Percentiles rank a stretch among this genome's conserved stretches.
Conservation (phyloP, 1,140 invertebrate genomes). For the Mizuhopecten yessoensis region DNA sequence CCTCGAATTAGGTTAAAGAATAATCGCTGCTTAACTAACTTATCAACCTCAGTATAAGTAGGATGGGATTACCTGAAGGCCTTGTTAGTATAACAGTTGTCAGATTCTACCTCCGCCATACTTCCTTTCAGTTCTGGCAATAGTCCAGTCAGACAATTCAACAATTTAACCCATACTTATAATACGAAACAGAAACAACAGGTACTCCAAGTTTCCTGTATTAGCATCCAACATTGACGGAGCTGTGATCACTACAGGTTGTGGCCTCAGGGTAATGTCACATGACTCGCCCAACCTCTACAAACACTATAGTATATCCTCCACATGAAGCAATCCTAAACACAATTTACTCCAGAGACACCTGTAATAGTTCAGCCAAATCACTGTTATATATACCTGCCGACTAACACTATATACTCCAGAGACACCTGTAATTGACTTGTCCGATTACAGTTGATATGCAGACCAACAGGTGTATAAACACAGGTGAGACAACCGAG, state of each 20-base stretch:
- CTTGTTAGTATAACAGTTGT: conserved; percentile 20
- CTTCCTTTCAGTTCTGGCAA: neutral
- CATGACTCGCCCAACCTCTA: neutral
- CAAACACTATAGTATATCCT: neutral
- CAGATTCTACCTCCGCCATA: neutral
- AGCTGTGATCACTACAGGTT: neutral
- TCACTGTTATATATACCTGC: no score
- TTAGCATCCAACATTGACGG: neutral
- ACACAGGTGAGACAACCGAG: neutral
- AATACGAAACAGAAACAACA: neutral
- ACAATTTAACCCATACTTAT: conserved; percentile 35
- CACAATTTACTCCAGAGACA: neutral
- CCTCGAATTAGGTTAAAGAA: no score
- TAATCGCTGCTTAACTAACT: no score
- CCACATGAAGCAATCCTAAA: neutral
- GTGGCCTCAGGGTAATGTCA: neutral
- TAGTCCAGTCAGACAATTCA: neutral
- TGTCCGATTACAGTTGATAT: no score
- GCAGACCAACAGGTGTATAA: neutral
- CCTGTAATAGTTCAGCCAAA: neutral
- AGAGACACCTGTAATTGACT: no score
- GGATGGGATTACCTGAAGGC: neutral
- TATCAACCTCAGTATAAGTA: no score
- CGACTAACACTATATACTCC: no score
- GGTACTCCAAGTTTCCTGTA: neutral